Percentiles rank a stretch among this genome's conserved stretches.
These are phyloP conservation scores for Erythrolamprus reginae DNA, from an alignment of 2,113 vertebrate genomes.

Conservation along the genomic window DNA sequence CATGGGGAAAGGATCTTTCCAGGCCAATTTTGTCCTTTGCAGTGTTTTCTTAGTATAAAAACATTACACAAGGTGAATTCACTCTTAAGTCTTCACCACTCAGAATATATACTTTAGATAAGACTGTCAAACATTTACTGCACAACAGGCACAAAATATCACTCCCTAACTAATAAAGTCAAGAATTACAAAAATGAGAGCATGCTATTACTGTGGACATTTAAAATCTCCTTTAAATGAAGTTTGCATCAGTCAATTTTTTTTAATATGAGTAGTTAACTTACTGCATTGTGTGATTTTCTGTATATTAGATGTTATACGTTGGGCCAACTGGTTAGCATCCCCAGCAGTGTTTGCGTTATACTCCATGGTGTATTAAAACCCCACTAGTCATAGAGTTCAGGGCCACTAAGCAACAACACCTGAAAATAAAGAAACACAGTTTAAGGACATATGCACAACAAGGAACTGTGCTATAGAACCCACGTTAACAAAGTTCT, in stretches of 20 bases:
- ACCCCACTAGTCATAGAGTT: constrained; percentile 52
- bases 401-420: constrained; percentile 22
- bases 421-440: constrained; percentile 43
- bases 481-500: not conserved
- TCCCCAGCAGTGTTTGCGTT: constrained; percentile 53
- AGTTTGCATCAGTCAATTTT: not conserved
- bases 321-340: constrained; percentile 67
- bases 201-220: not conserved
- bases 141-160: not conserved
- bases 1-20: not conserved
- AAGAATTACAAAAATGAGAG: not conserved
- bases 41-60: not conserved
- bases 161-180: not conserved
- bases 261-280: constrained; percentile 36
- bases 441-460: not conserved
- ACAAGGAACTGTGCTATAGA: not conserved
- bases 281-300: constrained; percentile 80
- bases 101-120: not conserved
- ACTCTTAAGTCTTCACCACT: not conserved
- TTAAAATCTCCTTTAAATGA: not conserved
- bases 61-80: not conserved
- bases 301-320: constrained; percentile 77
- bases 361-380: constrained; percentile 64
- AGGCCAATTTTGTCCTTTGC: not conserved
- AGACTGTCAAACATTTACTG: not conserved